Percentiles rank a stretch among this genome's conserved stretches.
phyloP scores from a whole-genome alignment of 2,113 vertebrate genomes.

The Neotoma lepida region DNA sequence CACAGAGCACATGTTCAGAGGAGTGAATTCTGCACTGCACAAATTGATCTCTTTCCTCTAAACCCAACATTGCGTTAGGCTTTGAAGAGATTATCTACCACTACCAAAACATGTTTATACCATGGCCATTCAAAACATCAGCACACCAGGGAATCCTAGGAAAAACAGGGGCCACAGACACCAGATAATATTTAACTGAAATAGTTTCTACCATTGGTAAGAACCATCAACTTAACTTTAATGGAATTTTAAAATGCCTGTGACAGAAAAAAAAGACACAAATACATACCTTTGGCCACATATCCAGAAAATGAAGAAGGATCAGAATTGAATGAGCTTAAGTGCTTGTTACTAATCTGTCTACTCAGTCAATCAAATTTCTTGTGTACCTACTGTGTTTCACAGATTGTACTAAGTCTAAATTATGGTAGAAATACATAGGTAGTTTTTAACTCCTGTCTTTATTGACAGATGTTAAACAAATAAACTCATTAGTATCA shows the following conservation, averaged over 20 bases:
- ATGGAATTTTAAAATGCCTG: constrained; percentile 16
- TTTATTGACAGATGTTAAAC: constrained; percentile 5
- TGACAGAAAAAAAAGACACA: neutral
- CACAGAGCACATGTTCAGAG: constrained; percentile 54
- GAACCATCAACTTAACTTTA: constrained; percentile 37
- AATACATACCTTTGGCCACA: neutral
- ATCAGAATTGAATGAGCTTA: neutral
- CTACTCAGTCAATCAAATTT: constrained; percentile 19
- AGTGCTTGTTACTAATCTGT: neutral
- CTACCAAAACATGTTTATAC: constrained; percentile 53
- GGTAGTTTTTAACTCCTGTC: neutral
- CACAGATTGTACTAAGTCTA: neutral
- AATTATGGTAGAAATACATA: neutral
- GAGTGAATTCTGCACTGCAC: constrained; percentile 20
- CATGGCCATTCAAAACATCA: constrained; percentile 43
- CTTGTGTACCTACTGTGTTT: neutral
- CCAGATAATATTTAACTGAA: neutral
- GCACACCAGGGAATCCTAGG: neutral
- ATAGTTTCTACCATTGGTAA: neutral
- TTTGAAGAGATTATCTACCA: constrained; percentile 50
- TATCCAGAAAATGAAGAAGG: neutral
- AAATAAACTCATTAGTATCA: constrained; percentile 45
- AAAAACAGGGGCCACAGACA: constrained; percentile 3
- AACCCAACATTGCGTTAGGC: neutral
- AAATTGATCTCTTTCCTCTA: constrained; percentile 49